Base-by-base conservation (phyloP, 2,113 vertebrate species). In the Pteronura brasiliensis region DNA sequence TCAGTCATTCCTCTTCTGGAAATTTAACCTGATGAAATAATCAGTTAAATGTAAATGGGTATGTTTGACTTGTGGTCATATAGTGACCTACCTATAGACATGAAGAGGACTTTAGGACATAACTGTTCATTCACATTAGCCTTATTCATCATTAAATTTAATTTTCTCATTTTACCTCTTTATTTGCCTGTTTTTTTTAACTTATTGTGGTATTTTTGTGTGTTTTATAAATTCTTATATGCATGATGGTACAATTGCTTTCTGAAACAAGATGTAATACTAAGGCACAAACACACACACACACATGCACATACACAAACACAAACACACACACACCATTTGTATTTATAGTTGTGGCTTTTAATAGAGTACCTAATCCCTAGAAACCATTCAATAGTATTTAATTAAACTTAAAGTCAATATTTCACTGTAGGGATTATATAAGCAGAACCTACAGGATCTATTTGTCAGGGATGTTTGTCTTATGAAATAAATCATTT, bases 11-110 rank as follows among this genome's bases (percentile, higher is more conserved):
- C 29, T 91, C 29, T 57, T 49, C 17, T 21, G 63, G 89, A 44
- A 90, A 74, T 6, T 44, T 52, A 95, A 80, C 49, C 74, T 79
- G 72, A 90, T 71, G 39, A 90, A 63, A 84, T 42, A 63, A 39
- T 95, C 57, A 79, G 7, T 59, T 76, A 84, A 81, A 76, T 63
- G 6, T 21, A 95, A 21, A 52, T 91, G 11, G 6, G 4, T 42
- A 7, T 85, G 11, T 86, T 86, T 89, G 14, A 71, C 36, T 77
- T 90, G 27, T 63, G 49, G 29, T 20, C 25, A 61, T 84, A 90
- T 74, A 57, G 10, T 76, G 57, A 55, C 1, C 71, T 31, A n/a
- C 5, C 42, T 76, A 31, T 8, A 52, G 42, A 65, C 90, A 3
- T 39, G 27, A 85, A 74, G 23, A 79, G 29, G 10, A 59, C 36